Percentiles rank a stretch among this genome's conserved stretches.
Conservation (phyloP, 2,888 invertebrate species). For the Pollenia griseotomentosa region DNA sequence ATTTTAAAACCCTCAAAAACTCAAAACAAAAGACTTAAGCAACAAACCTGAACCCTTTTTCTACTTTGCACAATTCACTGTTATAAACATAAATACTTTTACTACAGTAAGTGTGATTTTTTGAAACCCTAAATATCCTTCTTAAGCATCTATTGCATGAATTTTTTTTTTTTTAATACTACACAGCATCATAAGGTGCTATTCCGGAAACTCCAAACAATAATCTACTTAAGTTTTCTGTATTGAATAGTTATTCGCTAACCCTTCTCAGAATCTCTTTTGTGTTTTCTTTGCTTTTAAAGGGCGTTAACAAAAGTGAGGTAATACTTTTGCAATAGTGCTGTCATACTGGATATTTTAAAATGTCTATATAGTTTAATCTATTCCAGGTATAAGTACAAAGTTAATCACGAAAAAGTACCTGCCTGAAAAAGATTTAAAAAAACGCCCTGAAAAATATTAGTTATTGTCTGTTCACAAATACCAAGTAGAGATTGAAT, state of each 20-base stretch:
- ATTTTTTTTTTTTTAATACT: slow-evolving; percentile 24
- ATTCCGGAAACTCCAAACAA: background rate
- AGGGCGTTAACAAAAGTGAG: slow-evolving; percentile 49
- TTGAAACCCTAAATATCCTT: slow-evolving; percentile 14
- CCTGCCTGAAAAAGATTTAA: background rate
- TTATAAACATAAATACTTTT: background rate
- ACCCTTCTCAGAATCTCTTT: slow-evolving; percentile 20
- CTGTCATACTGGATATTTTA: slow-evolving; percentile 31
- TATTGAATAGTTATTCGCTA: slow-evolving; percentile 2
- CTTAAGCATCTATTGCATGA: background rate
- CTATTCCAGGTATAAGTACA: background rate
- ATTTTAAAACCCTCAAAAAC: background rate
- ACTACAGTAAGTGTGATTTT: too few relatives aligned
- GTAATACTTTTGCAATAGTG: slow-evolving; percentile 65
- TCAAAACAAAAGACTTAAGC: slow-evolving; percentile 45
- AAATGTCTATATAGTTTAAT: slow-evolving; percentile 4
- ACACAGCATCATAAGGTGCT: background rate
- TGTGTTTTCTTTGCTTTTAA: slow-evolving; percentile 35
- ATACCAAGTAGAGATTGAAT: too few relatives aligned
- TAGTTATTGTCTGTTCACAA: too few relatives aligned
- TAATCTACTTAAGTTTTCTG: background rate
- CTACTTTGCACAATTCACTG: background rate
- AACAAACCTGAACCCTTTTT: slow-evolving; percentile 44
- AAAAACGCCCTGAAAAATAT: background rate
- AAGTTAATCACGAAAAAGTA: background rate